Base-by-base conservation (phyloP, 2,888 invertebrate species). In the Podotricha telesiphe region DNA sequence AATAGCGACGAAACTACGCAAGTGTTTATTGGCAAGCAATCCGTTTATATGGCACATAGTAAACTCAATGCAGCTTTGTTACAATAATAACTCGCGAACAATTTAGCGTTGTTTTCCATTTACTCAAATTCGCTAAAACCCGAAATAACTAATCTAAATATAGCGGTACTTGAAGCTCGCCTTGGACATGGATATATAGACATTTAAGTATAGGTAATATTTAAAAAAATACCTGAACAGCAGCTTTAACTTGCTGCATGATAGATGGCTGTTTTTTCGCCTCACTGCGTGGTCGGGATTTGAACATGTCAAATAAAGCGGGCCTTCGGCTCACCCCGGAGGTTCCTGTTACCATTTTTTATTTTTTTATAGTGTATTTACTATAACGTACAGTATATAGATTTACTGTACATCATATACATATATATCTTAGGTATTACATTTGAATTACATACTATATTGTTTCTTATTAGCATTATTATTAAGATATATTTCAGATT, bases 191-290 rank as follows among this genome's bases (percentile, higher is more conserved):
- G 42, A 11, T 42, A 42, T 42, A 42, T 19, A 19, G 48, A 37
- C 37, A 37, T 8, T 37, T 37, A 37, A 37, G 10, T 10, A 10
- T 37, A 37, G 37, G 37, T 28, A 28, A 28, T 28, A 28, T 6
- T 1, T 55, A 2, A 59, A 15, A 59, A 70, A 5, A 68, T 85
- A 96, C 96, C 94, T 97, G 96, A 82, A 97, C 95, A 51, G 96
- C 97, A 79, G 95, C 95, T 85, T 95, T 97, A 37, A 98, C 96
- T 82, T 97, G 97, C 75, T 97, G 95, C 94, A 98, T 97, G 81
- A 98, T 95, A 72, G 96, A 88, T 0, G 89, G 85, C 56, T 83
- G 89, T 71, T 89, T 89, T 75, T 88, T 90, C 1, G 78, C 69
- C n/a, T 91, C 92, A 0, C 85, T 82, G 0, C 83, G 82, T 1